Evolutionary conservation across 2,113 vertebrate genomes (phyloP), one percentile per base, ranked within the genome.

Genomic region (Sardina pilchardus): DNA sequence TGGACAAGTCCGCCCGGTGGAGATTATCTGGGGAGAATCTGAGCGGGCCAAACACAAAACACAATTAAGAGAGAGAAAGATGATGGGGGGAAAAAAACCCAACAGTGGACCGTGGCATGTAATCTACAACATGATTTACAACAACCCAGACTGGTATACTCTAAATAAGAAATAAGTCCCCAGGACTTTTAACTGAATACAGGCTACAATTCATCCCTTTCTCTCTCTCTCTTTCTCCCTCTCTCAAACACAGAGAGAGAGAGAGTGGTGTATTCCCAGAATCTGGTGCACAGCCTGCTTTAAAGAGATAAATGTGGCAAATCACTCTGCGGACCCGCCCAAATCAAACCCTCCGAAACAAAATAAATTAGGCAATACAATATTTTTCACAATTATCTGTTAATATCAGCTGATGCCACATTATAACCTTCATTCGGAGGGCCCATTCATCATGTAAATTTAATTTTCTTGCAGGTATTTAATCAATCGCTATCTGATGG

Each of bases 391-490:
- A 95, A 91, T 96, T 96, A 95, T 94, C 95, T 91, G 93, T 91
- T 94, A 91, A 95, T 96, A 96, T 96, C 95, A 95, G 95, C 93
- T 94, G 95, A 95, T 95, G 93, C 95, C 94, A 95, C 91, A 93
- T 94, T 94, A 94, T 96, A 95, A 97, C 95, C 96, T 96, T 96
- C 95, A 94, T 94, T 93, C 92, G 90, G 94, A 90, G 89, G 85
- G 90, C 85, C 94, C 96, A 97, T 97, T 96, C 95, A 97, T 97
- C 97, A 97, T 92, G 85, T 94, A 96, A 96, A 98, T 97, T 96
- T 95, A 96, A 97, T 97, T 97, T 96, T 95, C 94, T 95, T 92
- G 93, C 94, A 96, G 96, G 96, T 97, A 96, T 97, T 98, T 97
- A 96, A 97, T 97, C 96, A 97, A 95, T 94, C 89, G 86, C 91